phyloP scores from a whole-genome alignment of 2,113 vertebrate genomes.

The Upupa epops region DNA sequence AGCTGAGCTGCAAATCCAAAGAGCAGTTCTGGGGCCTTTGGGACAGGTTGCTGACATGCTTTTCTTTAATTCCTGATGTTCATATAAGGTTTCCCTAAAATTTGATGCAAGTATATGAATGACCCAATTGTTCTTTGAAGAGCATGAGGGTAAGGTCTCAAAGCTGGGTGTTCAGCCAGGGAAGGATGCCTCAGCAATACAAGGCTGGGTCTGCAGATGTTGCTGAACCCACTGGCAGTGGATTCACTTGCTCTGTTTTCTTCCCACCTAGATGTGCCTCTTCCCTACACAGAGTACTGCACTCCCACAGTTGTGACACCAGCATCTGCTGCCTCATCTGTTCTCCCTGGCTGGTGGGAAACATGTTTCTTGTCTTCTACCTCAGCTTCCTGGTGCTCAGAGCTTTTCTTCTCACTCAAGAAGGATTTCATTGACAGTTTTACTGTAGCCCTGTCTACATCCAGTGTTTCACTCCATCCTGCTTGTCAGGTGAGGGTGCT shows the following conservation, averaged over 20 bases:
- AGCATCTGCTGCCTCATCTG: neutral
- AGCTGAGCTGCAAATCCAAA: neutral
- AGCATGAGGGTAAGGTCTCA: neutral
- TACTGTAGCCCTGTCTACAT: neutral
- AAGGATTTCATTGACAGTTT: neutral
- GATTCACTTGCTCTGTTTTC: neutral
- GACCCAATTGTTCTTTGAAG: neutral
- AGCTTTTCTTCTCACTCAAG: neutral
- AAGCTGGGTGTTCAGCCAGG: accelerated
- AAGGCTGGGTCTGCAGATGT: neutral
- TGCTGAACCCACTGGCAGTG: neutral
- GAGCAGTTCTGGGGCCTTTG: neutral
- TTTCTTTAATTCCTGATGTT: neutral
- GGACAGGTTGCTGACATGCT: neutral
- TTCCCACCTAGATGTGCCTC: neutral
- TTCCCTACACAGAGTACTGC: neutral
- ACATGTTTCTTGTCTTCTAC: neutral
- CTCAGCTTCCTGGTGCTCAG: neutral
- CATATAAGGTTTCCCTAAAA: neutral
- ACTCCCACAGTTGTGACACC: neutral
- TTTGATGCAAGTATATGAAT: neutral
- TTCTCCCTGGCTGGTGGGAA: neutral
- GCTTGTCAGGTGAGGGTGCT: neutral
- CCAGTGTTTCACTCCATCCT: neutral
- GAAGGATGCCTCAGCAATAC: neutral